Base-by-base conservation (phyloP, 1,140 invertebrate species). In the Apolygus lucorum region DNA sequence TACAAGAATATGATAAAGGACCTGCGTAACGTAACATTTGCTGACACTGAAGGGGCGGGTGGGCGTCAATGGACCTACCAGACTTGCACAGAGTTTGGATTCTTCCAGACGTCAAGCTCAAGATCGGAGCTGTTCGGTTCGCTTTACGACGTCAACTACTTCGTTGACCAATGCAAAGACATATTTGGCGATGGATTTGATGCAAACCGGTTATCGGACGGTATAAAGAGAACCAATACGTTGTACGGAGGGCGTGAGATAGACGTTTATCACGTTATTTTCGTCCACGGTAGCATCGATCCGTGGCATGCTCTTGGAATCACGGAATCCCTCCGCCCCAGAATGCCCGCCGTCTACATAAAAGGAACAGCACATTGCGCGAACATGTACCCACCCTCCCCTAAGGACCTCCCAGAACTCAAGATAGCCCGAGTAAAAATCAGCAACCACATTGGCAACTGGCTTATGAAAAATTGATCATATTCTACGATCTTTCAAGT, bases 11-110 rank as follows among this genome's bases (percentile, higher is more conserved):
- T 91, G 86, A 85, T 96, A 13, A 77, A 85, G 2, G 83, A 87
- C 63, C 78, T 94, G 76, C 83, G 84, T 72, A 86, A 91, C 70
- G 79, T 81, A n/a, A 82, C 83, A 0, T 95, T 90, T 90, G 25
- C 11, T 64, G 72, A 68, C 4, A 70, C 2, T 11, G 22, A 63
- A 17, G 52, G 22, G 74, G 74, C 79, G 73, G 73, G 72, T 84
- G 88, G 83, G 70, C 85, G 92, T 0, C 91, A 93, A 76, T 97
- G 94, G 94, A 89, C 84, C n/a, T 97, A 95, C 77, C 94, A 97
- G 79, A 96, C 93, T 0, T 98, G 95, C 77, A 92, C 90, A 21
- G 94, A 98, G 78, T 98, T 96, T 79, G 95, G 93, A 25, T 97
- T 93, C 76, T 97, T 89, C 79, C 93, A 97, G 82, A 92, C 92